Conservation (phyloP, 2,888 invertebrate species). For the Himalopsyche japonica region DNA sequence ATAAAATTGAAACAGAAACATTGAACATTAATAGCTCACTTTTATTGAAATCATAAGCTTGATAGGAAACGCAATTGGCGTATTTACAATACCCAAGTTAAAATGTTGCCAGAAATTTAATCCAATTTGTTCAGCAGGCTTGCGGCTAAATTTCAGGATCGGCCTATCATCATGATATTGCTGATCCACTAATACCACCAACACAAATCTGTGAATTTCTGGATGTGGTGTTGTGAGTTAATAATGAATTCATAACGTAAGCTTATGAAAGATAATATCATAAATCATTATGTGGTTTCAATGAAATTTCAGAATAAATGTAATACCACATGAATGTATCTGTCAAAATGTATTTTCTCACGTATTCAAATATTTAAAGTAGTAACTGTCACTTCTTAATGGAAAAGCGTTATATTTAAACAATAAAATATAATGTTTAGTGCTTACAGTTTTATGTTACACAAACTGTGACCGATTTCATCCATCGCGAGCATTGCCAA, state of each 20-base stretch:
- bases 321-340: too few species aligned
- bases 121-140: neutral
- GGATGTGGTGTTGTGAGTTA: neutral
- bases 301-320: too few species aligned
- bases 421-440: too few species aligned
- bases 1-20: neutral
- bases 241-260: neutral
- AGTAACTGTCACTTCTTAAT: too few species aligned
- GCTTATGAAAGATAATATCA: neutral
- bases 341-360: too few species aligned
- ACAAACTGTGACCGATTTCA: too few species aligned
- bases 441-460: too few species aligned
- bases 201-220: neutral
- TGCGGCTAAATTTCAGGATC: neutral
- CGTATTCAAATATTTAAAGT: too few species aligned
- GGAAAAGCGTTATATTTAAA: too few species aligned
- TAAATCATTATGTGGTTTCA: too few species aligned
- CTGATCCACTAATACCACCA: neutral
- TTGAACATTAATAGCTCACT: neutral
- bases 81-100: neutral
- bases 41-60: neutral
- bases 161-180: neutral
- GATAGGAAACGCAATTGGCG: neutral
- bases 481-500: too few species aligned
- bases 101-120: neutral